Base-by-base conservation (phyloP, 2,797 vertebrate species). In the Syndactyla subalaris region DNA sequence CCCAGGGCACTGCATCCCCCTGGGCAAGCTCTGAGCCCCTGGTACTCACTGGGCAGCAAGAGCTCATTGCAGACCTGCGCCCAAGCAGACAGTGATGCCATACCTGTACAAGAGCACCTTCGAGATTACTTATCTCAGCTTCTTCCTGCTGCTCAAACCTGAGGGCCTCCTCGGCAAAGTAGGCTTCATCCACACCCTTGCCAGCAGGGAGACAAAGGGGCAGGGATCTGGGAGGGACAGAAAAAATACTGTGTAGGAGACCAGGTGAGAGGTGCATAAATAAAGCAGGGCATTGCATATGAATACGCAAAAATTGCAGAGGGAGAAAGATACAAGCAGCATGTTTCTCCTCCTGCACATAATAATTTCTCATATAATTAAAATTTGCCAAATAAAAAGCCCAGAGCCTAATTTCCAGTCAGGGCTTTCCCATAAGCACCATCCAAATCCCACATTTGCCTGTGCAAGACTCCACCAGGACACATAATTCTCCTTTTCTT, bases 101-200 rank as follows among this genome's bases (percentile, higher is more conserved):
- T 93, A 96, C 96, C 96, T 96, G 96, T 36, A 78, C 23, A 18
- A 29, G 86, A 65, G 91, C 93, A 29, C 89, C 45, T 89, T 88
- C 22, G 0, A 84, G 89, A 9, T 93, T 74, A 17, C 89, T 95
- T 89, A 88, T 88, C 88, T 95, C 94, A n/a, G 12, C 76, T 74
- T 72, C 91, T 57, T 85, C 85, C 38, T 74, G 68, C 41, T 85
- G 88, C 76, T 92, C 91, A 32, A 49, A 62, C 54, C 79, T 43
- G 23, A 80, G 46, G 49, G 49, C 26, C 41, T 92, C 89, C 79
- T 92, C 68, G 2, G 32, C 52, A 63, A 77, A 88, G 85, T 46
- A 80, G 51, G 9, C 11, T 26, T 92, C 95, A 63, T 91, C 82
- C 73, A 32, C 85, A 24, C 10, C 70, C 52, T 80, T 16, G 0